Evolutionary conservation across 2,888 invertebrate genomes (phyloP), one percentile per base, ranked within the genome.

Genomic region (Luperina testacea): DNA sequence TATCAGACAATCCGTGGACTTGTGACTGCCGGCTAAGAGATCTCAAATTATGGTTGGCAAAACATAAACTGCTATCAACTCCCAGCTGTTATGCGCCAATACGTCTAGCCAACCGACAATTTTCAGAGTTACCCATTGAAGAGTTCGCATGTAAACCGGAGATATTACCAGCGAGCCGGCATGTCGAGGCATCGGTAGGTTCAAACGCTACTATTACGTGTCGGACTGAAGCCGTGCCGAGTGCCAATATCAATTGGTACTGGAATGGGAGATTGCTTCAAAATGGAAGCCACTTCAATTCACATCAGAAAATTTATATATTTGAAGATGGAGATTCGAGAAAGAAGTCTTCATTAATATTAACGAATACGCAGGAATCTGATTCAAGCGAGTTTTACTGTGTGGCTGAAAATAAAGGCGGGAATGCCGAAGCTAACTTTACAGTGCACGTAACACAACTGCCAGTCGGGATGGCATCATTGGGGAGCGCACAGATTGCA

Each of bases 121-220:
- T 99, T 95, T 97, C 97, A 13, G 98, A 98, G 83, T 94, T 99
- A 79, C 97, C 97, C 68, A 97, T 98, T 72, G 98, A 98, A 89
- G 98, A 99, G 92, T 98, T 98, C 92, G 99, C 99, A 5, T 99
- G 99, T 93, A 98, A 98, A 82, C 99, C 99, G 48, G 98, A 98
- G 92, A 98, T 98, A 90, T 94, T 98, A 90, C 98, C 98, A 78
- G 97, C 98, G 64, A 98, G 97, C 87, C 97, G 98, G 77, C 98
- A 98, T 90, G 97, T 98, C 61, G 98, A 98, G 92, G 98, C 98
- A 0, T 97, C 97, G 7, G 97, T 98, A 82, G 99, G 98, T 0
- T 98, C 98, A 90, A 99, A 99, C 93, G 98, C 98, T 17, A 98
- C 99, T 17, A 97, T 99, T 73, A 97, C 97, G 7, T 99, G 99